A percentile compares a stretch with the other conserved stretches of the same genome.
phyloP scores from a whole-genome alignment of 1,140 invertebrate genomes.

The Caenorhabditis inopinata region DNA sequence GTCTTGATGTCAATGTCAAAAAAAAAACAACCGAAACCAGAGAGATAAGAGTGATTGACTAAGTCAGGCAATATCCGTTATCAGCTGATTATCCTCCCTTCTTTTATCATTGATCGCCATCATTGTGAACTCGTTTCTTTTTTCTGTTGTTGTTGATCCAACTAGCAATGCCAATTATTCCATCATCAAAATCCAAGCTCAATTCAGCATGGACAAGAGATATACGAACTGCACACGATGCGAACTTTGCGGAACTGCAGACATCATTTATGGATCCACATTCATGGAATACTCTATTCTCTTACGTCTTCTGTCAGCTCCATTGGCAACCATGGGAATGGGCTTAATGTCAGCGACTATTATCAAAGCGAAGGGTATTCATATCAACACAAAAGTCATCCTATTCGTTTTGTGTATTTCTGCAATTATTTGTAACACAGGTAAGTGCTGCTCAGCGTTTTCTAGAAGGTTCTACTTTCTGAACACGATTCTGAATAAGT shows the following conservation, averaged over 20 bases:
- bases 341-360: constrained; percentile 47
- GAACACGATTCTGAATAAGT: too few relatives aligned
- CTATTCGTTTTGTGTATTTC: constrained; percentile 8
- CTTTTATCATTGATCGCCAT: background rate
- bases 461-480: too few relatives aligned
- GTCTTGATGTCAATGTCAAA: background rate
- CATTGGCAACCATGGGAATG: constrained; percentile 54
- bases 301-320: background rate
- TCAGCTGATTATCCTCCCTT: constrained; percentile 6
- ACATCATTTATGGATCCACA: background rate
- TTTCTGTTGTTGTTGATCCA: background rate
- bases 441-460: too few relatives aligned
- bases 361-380: constrained; percentile 13
- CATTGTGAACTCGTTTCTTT: background rate
- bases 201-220: background rate
- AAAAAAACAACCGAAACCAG: background rate
- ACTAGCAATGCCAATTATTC: background rate
- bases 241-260: background rate
- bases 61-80: constrained; percentile 6
- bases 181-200: background rate
- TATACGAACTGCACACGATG: background rate
- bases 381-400: constrained; percentile 16
- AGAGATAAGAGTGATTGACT: constrained; percentile 26
- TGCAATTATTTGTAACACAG: constrained; percentile 10
- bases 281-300: constrained; percentile 12